These are phyloP conservation scores for Sibirionetta formosa DNA, from an alignment of 2,797 vertebrate genomes.

Conservation along the genomic window DNA sequence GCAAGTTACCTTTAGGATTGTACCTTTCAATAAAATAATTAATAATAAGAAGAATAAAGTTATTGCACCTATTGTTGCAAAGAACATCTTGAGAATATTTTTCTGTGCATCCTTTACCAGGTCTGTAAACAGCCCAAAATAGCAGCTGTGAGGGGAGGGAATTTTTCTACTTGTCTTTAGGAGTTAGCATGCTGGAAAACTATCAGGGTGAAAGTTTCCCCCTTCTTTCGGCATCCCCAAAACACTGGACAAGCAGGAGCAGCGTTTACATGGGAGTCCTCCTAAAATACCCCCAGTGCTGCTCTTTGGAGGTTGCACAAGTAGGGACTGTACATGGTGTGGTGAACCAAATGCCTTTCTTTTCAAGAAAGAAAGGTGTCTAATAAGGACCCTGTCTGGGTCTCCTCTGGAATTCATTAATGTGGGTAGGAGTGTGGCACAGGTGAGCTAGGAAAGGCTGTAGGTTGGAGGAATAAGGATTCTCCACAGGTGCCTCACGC, in stretches of 20 bases:
- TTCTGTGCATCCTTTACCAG: not conserved
- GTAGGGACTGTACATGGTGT: not conserved
- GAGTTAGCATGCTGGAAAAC: not conserved
- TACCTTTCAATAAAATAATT: not conserved
- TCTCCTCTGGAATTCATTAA: accelerated
- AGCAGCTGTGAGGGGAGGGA: not conserved
- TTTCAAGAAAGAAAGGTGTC: not conserved
- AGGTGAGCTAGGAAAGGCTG: not conserved
- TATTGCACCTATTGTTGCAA: not conserved
- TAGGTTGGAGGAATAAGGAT: not conserved
- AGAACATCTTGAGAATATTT: not conserved
- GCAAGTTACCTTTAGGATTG: not conserved
- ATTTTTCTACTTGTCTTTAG: not conserved
- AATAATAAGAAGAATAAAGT: accelerated
- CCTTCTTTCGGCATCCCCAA: not conserved
- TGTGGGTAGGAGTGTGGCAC: not conserved
- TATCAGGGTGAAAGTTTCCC: not conserved
- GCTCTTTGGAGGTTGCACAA: not conserved
- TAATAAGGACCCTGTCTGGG: accelerated
- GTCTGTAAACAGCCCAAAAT: not conserved
- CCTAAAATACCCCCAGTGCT: not conserved
- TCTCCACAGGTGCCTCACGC: not conserved
- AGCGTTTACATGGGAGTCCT: not conserved
- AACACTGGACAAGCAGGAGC: not conserved
- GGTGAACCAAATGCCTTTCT: not conserved